Evolutionary conservation across 2,888 invertebrate genomes (phyloP), one percentile per base, ranked within the genome.

Genomic region (Parnassius smintheus): DNA sequence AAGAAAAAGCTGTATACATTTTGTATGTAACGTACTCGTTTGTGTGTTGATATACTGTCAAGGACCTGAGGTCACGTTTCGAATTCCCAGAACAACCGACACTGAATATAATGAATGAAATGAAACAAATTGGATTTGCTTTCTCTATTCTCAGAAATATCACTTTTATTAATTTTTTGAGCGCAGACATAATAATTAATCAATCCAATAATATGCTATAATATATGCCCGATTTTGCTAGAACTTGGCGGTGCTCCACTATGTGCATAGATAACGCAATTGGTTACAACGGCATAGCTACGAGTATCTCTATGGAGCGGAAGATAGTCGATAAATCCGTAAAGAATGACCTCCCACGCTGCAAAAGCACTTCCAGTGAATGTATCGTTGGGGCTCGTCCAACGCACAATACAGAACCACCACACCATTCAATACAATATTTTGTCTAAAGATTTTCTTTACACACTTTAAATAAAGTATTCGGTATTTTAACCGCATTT

Each of bases 71-170:
- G 3, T 3, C 25, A 4, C 25, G 25, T 25, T 25, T 3, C 25
- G 25, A 25, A 25, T 3, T 3, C 11, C 25, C 9, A 35, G 11
- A 8, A 25, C 12, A 35, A 18, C 1, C 25, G 25, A 25, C 2
- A 53, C 12, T 41, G 41, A 53, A 53, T 41, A 53, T 53, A 53
- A 53, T 53, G 41, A 42, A 53, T 53, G 42, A 41, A 53, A 41
- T 42, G 2, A 41, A 42, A 35, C 13, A 53, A 53, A 53, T 53
- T 53, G 35, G 53, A 53, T 53, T 53, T 53, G 13, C 42, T 11
- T 51, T n/a, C n/a, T n/a, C n/a, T 12, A 42, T 8, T 53, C 53
- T 35, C 11, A 53, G n/a, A 4, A 41, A 35, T 41, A 8, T 42
- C 41, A 41, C 35, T 53, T 35, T 42, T 1, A 53, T 53, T 42